These are phyloP conservation scores for Akabosia matsudoensis DNA, from an alignment of 1,140 invertebrate genomes.

Conservation along the genomic window DNA sequence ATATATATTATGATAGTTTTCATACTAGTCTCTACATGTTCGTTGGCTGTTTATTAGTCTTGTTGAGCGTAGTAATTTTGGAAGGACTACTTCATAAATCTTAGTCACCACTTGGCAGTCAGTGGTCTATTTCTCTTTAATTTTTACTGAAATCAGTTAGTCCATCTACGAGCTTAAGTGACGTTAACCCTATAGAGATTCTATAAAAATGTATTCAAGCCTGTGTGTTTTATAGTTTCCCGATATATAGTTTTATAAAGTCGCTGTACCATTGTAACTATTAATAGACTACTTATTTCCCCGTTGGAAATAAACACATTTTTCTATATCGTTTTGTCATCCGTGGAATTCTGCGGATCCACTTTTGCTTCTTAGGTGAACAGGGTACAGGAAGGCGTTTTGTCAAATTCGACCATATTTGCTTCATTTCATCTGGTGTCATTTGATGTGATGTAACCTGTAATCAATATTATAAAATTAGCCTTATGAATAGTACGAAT, in stretches of 20 bases:
- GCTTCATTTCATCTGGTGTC: constrained; percentile 36
- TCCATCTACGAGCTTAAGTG: too few species aligned
- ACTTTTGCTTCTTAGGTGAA: constrained; percentile 32
- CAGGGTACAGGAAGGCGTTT: constrained; percentile 30
- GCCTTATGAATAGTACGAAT: not conserved
- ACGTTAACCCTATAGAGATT: not conserved
- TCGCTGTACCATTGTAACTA: not conserved
- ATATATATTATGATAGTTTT: not conserved
- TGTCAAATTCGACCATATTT: constrained; percentile 37
- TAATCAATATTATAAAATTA: not conserved
- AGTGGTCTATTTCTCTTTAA: too few species aligned
- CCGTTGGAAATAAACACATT: constrained; percentile 37
- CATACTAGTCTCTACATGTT: not conserved
- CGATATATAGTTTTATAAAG: not conserved
- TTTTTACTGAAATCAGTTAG: too few species aligned
- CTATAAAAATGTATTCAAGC: not conserved
- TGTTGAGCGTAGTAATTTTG: not conserved
- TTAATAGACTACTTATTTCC: not conserved
- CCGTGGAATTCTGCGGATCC: constrained; percentile 10
- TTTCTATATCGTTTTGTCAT: constrained; percentile 40
- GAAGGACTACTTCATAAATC: not conserved
- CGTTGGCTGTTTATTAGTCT: constrained; percentile 15
- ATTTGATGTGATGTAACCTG: constrained; percentile 46
- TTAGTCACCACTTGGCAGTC: not conserved
- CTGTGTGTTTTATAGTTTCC: not conserved